Percentiles rank a stretch among this genome's conserved stretches.
These are phyloP conservation scores for Rhinogobius similis DNA, from an alignment of 2,113 vertebrate genomes.

Conservation along the genomic window DNA sequence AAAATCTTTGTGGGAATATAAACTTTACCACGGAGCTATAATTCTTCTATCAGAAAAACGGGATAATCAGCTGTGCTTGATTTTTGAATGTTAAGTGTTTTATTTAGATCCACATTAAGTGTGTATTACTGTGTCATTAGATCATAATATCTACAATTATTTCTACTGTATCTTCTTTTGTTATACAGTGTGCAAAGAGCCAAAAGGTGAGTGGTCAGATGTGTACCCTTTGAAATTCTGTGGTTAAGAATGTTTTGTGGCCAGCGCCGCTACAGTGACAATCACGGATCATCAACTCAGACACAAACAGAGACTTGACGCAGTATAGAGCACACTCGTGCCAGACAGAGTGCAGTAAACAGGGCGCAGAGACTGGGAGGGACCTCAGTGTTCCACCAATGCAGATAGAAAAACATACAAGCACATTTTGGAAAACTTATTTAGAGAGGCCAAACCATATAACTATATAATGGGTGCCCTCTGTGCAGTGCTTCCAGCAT, in stretches of 20 bases:
- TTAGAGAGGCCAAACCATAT: constrained; percentile 49
- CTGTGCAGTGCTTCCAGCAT: constrained; percentile 48
- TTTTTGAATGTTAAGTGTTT: too few relatives aligned
- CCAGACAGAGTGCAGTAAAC: constrained; percentile 52
- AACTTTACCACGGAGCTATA: constrained; percentile 58
- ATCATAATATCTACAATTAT: neutral
- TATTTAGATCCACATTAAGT: constrained; percentile 1
- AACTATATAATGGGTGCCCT: constrained; percentile 62
- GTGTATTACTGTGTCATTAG: neutral
- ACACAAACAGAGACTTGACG: constrained; percentile 60
- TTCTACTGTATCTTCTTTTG: too few relatives aligned
- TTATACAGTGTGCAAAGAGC: neutral
- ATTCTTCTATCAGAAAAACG: constrained; percentile 56
- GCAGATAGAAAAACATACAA: constrained; percentile 62
- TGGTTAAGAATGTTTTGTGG: constrained; percentile 19
- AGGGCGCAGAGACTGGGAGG: constrained; percentile 28
- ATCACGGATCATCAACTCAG: constrained; percentile 46
- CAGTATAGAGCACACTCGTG: constrained; percentile 35
- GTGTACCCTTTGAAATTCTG: neutral
- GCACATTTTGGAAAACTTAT: constrained; percentile 56
- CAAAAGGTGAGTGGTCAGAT: neutral
- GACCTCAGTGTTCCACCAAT: constrained; percentile 36
- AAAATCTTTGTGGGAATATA: constrained; percentile 61
- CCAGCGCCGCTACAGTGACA: constrained; percentile 31
- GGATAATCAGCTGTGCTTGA: too few relatives aligned